Conservation (phyloP, 2,113 vertebrate species). For the Aptenodytes patagonicus region DNA sequence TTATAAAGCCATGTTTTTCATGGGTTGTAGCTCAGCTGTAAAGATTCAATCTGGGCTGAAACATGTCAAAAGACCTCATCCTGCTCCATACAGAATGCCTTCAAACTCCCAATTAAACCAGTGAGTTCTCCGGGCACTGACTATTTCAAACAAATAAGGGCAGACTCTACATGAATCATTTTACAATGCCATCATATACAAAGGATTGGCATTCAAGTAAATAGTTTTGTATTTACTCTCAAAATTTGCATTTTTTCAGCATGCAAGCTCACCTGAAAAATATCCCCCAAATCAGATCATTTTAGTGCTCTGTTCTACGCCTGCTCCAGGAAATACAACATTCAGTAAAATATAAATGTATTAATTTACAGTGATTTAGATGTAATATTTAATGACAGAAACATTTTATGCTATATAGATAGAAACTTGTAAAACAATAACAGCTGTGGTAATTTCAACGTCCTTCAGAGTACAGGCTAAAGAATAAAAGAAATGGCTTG, state of each 20-base stretch:
- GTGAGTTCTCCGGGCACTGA: not conserved
- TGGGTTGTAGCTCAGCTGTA: slow-evolving; percentile 64
- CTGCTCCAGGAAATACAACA: not conserved
- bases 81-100: slow-evolving; percentile 11
- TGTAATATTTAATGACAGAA: not conserved
- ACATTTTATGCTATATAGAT: not conserved
- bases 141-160: not conserved
- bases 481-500: not conserved
- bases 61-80: slow-evolving; percentile 36
- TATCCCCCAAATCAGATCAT: not conserved
- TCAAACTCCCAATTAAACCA: slow-evolving; percentile 34
- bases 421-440: not conserved
- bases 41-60: slow-evolving; percentile 56
- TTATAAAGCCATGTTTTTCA: slow-evolving; percentile 61
- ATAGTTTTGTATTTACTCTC: not conserved
- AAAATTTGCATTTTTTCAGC: not conserved
- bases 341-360: not conserved
- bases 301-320: not conserved
- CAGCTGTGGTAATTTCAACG: not conserved
- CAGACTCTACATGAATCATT: not conserved
- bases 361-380: not conserved
- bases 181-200: slow-evolving; percentile 15
- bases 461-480: not conserved
- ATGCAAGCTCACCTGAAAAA: not conserved
- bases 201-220: not conserved